Evolutionary conservation across 2,113 vertebrate genomes (phyloP), one percentile per base, ranked within the genome.

Genomic region (Tyto alba): DNA sequence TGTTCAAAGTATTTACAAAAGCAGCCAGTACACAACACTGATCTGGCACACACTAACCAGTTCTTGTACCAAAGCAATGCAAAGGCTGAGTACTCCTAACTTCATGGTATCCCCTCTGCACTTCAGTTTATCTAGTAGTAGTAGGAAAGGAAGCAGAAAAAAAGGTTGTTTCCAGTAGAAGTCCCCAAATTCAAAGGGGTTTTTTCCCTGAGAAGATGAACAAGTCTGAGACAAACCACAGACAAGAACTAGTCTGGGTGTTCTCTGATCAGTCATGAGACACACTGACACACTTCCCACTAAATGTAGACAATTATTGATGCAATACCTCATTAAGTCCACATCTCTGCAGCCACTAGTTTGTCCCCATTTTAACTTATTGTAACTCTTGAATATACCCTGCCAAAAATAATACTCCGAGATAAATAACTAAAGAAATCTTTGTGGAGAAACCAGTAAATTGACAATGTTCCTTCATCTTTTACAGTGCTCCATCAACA

Each of bases 141-240:
- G 26, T 29, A 52, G 52, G 26, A 82, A 77, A 85, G 14, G 41
- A 59, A 79, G 41, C 13, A 78, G 19, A 21, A 47, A 47, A 47
- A 57, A 29, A 32, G 3, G 27, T 2, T 68, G 34, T 36, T 91
- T 71, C 74, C 45, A 57, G 30, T 43, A 19, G 4, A 26, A 75
- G 36, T 40, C 16, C 29, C 29, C 20, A 59, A 4, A 76, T 41
- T 45, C 48, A 40, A 76, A 85, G 13, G 4, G 5, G 0, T 26
- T 50, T 85, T 66, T 55, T 34, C 15, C 41, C 25, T 15, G 7
- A 67, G 66, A 60, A 63, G 47, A 81, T 1, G 0, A 84, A 71
- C 0, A 0, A 52, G 48, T 8, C 53, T 21, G 14, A 69, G 22
- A 76, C 20, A 87, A 75, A 16, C 16, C 29, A 23, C 1, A 3